A percentile compares a stretch with the other conserved stretches of the same genome.
These are phyloP conservation scores for Polydrusus tereticollis DNA, from an alignment of 2,888 invertebrate species.

Conservation along the genomic window DNA sequence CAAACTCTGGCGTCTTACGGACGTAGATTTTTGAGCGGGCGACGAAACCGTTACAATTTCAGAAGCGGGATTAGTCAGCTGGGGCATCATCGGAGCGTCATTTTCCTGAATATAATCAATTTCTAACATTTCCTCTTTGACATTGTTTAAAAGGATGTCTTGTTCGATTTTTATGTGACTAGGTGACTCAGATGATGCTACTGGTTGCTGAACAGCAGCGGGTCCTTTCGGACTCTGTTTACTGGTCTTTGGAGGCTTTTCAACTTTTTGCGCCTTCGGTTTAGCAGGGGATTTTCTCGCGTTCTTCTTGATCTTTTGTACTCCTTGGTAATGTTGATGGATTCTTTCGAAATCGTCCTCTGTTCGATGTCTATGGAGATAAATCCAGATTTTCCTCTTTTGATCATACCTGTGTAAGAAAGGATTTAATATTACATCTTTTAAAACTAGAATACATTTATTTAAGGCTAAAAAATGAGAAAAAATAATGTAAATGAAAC, in stretches of 20 bases:
- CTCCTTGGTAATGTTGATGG: conserved; percentile 76
- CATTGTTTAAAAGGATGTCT: conserved; percentile 15
- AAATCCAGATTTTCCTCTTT: conserved; percentile 95
- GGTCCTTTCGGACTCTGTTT: conserved; percentile 26
- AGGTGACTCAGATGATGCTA: conserved; percentile 9
- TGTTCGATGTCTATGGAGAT: conserved; percentile 82
- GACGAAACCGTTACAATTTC: conserved; percentile 20
- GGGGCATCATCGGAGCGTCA: conserved; percentile 4
- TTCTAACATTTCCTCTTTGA: conserved; percentile 40
- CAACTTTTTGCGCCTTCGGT: conserved; percentile 66
- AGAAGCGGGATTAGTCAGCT: neutral
- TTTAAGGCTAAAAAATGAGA: too few species aligned
- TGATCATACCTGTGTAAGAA: conserved; percentile 77
- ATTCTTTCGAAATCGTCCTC: conserved; percentile 76
- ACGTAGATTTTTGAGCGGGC: conserved; percentile 26
- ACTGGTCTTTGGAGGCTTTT: conserved; percentile 60
- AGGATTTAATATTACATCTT: neutral
- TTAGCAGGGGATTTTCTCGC: conserved; percentile 62
- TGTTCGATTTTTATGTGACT: conserved; percentile 14
- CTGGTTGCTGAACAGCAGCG: too few species aligned
- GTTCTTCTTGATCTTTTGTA: conserved; percentile 70
- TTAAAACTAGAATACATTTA: too few species aligned
- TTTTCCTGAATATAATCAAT: conserved; percentile 27
- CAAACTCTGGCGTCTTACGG: conserved; percentile 22
- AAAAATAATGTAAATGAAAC: too few species aligned